A percentile compares a stretch with the other conserved stretches of the same genome.
These are phyloP conservation scores for Austrolebias charrua DNA, from an alignment of 2,797 vertebrate species.

Conservation along the genomic window DNA sequence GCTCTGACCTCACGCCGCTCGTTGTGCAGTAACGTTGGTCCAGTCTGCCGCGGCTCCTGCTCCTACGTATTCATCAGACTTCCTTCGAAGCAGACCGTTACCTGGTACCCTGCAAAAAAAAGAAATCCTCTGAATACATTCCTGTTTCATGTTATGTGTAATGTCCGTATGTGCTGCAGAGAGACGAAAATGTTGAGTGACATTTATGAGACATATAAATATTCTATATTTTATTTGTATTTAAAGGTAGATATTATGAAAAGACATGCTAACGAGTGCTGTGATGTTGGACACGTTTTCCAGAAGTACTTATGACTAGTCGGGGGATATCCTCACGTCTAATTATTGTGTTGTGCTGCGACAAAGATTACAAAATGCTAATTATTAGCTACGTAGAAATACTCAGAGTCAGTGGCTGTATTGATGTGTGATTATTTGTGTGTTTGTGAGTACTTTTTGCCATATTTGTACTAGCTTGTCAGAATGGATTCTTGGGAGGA, in stretches of 20 bases:
- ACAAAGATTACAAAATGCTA: constrained; percentile 71
- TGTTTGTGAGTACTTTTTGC: constrained; percentile 51
- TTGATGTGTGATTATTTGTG: constrained; percentile 77
- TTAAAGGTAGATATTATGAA: constrained; percentile 81
- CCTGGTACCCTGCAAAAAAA: constrained; percentile 32
- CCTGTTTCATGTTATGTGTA: constrained; percentile 71
- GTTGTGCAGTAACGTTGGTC: constrained; percentile 59
- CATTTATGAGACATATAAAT: constrained; percentile 75
- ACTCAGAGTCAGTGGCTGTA: constrained; percentile 74
- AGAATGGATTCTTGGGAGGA: constrained; percentile 75
- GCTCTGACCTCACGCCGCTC: constrained; percentile 6
- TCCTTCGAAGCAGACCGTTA: constrained; percentile 37
- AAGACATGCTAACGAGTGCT: constrained; percentile 84
- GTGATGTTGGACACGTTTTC: constrained; percentile 77
- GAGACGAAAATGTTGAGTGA: constrained; percentile 77
- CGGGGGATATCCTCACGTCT: constrained; percentile 74
- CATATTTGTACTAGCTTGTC: constrained; percentile 74
- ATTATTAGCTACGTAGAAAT: constrained; percentile 78
- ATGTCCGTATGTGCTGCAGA: constrained; percentile 72
- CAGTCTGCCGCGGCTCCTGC: constrained; percentile 39
- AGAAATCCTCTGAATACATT: constrained; percentile 70
- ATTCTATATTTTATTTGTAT: constrained; percentile 86
- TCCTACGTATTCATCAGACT: background rate
- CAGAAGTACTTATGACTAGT: constrained; percentile 80
- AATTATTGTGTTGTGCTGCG: constrained; percentile 78